These are phyloP conservation scores for Cynoglossus semilaevis DNA, from an alignment of 2,113 vertebrate species.

Conservation along the genomic window DNA sequence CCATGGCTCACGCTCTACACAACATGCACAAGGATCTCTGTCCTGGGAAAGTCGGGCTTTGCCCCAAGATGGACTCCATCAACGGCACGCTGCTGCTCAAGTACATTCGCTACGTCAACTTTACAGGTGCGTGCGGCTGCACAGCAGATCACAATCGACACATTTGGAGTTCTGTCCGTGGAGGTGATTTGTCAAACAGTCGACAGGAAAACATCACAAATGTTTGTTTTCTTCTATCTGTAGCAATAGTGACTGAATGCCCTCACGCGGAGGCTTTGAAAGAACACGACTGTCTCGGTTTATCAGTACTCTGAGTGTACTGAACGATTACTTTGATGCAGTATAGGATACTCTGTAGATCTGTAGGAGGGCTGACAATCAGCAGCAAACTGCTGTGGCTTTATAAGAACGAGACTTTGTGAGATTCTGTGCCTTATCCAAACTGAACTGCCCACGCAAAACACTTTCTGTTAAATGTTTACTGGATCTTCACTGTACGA, in stretches of 20 bases:
- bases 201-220: no score
- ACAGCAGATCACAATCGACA: no score
- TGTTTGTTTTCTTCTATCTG: conserved; percentile 5
- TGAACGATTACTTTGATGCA: conserved; percentile 32
- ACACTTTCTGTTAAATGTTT: conserved; percentile 27
- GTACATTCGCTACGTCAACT: conserved; percentile 92
- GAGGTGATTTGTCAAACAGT: no score
- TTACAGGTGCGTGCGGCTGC: conserved; percentile 82
- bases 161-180: no score
- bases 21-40: conserved; percentile 93
- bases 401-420: conserved; percentile 37
- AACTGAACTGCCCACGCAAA: conserved; percentile 40
- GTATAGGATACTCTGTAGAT: conserved; percentile 26
- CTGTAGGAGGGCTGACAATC: conserved; percentile 40
- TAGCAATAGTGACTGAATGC: conserved; percentile 4
- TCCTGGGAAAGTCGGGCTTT: conserved; percentile 87
- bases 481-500: conserved; percentile 9
- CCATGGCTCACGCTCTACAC: conserved; percentile 93
- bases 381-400: conserved; percentile 32
- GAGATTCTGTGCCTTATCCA: conserved; percentile 48
- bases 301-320: conserved; percentile 36
- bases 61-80: conserved; percentile 87
- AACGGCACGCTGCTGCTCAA: conserved; percentile 89
- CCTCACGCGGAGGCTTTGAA: conserved; percentile 8
- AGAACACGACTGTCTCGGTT: conserved; percentile 25